Percentiles rank a stretch among this genome's conserved stretches.
phyloP scores from a whole-genome alignment of 1,140 invertebrate species.

The Drosophila neocordata region DNA sequence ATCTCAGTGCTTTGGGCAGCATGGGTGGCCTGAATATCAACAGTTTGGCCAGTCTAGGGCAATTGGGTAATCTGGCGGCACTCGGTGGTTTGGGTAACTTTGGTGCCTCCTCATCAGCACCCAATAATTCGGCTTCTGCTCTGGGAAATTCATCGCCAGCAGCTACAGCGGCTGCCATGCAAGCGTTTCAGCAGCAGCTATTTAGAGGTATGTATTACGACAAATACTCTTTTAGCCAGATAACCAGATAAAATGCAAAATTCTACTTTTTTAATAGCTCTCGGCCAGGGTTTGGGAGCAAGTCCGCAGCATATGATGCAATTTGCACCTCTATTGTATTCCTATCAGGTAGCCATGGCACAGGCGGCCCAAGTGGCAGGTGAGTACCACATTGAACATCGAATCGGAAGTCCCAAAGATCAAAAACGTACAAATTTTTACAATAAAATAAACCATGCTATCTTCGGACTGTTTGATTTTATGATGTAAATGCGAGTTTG shows the following conservation, averaged over 20 bases:
- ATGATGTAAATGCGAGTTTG: not conserved
- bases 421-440: too few species aligned
- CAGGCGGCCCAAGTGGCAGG: slow-evolving; percentile 87
- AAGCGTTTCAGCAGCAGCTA: slow-evolving; percentile 90
- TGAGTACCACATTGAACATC: slow-evolving; percentile 32
- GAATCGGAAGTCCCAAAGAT: too few species aligned
- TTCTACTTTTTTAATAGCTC: slow-evolving; percentile 40
- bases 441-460: too few species aligned
- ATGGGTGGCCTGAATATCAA: slow-evolving; percentile 76
- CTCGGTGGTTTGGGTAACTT: slow-evolving; percentile 76
- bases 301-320: slow-evolving; percentile 91
- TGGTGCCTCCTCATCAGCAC: slow-evolving; percentile 83
- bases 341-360: slow-evolving; percentile 93
- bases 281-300: slow-evolving; percentile 81
- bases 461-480: too few species aligned
- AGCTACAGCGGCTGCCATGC: slow-evolving; percentile 89
- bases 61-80: slow-evolving; percentile 77
- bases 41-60: slow-evolving; percentile 69
- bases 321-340: slow-evolving; percentile 92
- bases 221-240: not conserved
- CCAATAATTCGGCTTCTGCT: slow-evolving; percentile 83
- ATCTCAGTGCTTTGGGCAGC: slow-evolving; percentile 74
- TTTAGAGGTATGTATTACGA: slow-evolving; percentile 85
- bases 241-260: too few species aligned
- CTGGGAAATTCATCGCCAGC: slow-evolving; percentile 83